Base-by-base conservation (phyloP, 2,888 invertebrate genomes). In the Calameuta idolon region DNA sequence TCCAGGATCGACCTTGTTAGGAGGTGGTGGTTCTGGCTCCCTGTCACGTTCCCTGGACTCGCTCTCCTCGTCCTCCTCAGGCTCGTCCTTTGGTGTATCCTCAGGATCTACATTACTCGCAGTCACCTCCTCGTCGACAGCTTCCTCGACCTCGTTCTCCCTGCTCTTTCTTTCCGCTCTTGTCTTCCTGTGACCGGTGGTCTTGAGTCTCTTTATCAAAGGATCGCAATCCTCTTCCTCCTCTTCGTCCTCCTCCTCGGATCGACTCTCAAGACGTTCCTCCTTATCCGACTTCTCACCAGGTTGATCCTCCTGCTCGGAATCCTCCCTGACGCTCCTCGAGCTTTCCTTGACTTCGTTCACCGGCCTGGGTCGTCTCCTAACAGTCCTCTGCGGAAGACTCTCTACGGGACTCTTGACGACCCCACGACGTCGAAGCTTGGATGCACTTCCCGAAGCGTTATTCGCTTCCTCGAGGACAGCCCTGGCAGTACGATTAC, bases 31-130 rank as follows among this genome's bases (percentile, higher is more conserved):
- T 75, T 91, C 91, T 34, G 90, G 91, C 81, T 91, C 91, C 73
- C 90, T 86, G 80, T 91, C 91, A 4, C 91, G 84, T 76, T 91
- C 90, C 68, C 90, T 88, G 68, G 91, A 90, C 74, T 89, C 85
- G 79, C 87, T 84, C 79, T 86, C 85, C 81, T 89, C 84, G 85
- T 88, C 83, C 77, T 83, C 78, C 79, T 77, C 55, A 34, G 34
- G 76, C 30, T 79, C 80, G 78, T 80, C 77, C 12, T 23, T 34
- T 11, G 77, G 37, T 12, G 35, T 31, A 68, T 74, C 68, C 15
- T 71, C 33, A 12, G 71, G 30, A 12, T 71, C 71, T 33, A 31
- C 71, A 30, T 71, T 71, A 33, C 30, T 9, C 71, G 71, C n/a
- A 11, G 31, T 9, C 79, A 82, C 82, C n/a, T 34, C 78, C 34